Evolutionary conservation across 2,888 invertebrate species (phyloP), one percentile per base, ranked within the genome.

Genomic region (Aelia acuminata): DNA sequence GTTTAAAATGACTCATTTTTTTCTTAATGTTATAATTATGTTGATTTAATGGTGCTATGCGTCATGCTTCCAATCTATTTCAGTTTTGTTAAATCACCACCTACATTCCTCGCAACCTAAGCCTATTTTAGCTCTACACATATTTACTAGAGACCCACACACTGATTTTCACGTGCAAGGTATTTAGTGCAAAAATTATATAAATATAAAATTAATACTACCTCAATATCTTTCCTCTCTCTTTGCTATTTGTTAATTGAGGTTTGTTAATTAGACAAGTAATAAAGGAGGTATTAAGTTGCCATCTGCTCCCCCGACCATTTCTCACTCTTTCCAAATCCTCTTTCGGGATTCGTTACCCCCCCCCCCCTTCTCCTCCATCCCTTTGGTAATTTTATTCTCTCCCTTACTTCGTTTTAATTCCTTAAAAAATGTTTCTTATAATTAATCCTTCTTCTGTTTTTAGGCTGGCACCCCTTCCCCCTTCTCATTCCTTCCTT

Each of bases 361-460:
- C 84, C 57, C 39, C 43, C 10, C 43, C 43, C 53, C 26, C 84
- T 47, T 47, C 43, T 43, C 43, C 43, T 53, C 85, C 89, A 35
- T 80, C 85, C 70, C 50, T 50, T 75, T 53, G 22, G 47, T 63
- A 31, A 70, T 80, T 87, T 80, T 85, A 39, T 80, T 50, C 31
- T 80, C 70, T 53, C 70, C 80, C 80, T 87, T 80, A 80, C 86
- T 88, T 87, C 86, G 47, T 87, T 75, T 85, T 89, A 87, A 87
- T 87, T 87, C 87, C 87, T 87, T 80, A 80, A 87, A 87, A 87
- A 87, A 87, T 87, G 75, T 87, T 80, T 63, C 87, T 84, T 84
- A 47, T 87, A 87, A 87, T 87, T 87, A 87, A 87, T 87, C 87
- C 87, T 75, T 50, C 87, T 87, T 84, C 80, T 87, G 87, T 87